Conservation (phyloP, 1,140 invertebrate genomes). For the Chironomus tepperi region DNA sequence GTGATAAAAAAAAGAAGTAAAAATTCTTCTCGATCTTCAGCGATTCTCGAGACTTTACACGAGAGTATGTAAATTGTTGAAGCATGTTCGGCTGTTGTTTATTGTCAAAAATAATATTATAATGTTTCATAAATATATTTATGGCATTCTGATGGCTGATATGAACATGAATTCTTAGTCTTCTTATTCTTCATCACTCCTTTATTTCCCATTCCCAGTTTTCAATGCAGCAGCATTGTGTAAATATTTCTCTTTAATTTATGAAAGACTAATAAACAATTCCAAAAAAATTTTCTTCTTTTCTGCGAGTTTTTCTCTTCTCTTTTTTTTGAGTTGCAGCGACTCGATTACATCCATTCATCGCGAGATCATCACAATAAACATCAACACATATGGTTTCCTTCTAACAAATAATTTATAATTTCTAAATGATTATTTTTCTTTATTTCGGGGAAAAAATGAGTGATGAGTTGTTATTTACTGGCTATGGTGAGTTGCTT, state of each 20-base stretch:
- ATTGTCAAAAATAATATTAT: conserved; percentile 3
- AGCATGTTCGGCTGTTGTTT: neutral
- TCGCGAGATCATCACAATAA: neutral
- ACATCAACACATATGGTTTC: conserved; percentile 3
- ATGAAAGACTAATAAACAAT: conserved; percentile 18
- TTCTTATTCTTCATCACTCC: no score
- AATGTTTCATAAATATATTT: neutral
- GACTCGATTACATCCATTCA: neutral
- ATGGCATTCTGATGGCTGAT: neutral
- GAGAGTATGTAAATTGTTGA: neutral
- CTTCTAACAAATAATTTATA: neutral
- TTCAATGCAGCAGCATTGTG: neutral
- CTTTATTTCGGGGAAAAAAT: no score
- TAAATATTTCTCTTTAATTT: conserved; percentile 11
- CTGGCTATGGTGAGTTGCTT: no score
- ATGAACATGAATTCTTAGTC: neutral
- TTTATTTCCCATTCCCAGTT: neutral
- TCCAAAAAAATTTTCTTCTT: neutral
- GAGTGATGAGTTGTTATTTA: no score
- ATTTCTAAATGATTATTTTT: no score
- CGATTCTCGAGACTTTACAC: neutral
- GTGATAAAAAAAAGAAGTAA: neutral
- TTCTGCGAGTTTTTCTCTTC: neutral
- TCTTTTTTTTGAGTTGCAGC: neutral
- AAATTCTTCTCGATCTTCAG: neutral